These are phyloP conservation scores for Drosophila oshimai DNA, from an alignment of 1,140 invertebrate species.

Conservation along the genomic window DNA sequence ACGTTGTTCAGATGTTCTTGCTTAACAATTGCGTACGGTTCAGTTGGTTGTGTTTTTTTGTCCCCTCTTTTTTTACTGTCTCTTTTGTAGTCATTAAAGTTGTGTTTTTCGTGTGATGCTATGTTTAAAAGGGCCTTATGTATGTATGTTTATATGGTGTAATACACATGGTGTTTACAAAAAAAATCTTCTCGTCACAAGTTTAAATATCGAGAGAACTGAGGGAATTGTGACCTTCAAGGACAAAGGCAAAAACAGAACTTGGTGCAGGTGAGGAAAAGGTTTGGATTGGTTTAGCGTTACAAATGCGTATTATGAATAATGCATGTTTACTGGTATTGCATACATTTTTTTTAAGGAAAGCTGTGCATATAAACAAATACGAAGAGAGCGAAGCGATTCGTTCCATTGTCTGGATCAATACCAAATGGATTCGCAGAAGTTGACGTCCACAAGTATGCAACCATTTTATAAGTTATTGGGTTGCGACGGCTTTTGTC, in stretches of 20 bases:
- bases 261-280: background rate
- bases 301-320: constrained; percentile 18
- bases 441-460: constrained; percentile 17
- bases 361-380: constrained; percentile 2
- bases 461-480: constrained; percentile 27
- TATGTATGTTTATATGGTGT: too few species aligned
- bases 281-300: background rate
- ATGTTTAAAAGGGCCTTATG: constrained; percentile 4
- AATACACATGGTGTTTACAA: background rate
- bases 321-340: constrained; percentile 22
- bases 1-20: background rate
- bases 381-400: background rate
- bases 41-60: constrained; percentile 4
- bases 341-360: constrained; percentile 5
- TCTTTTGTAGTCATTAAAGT: constrained; percentile 34
- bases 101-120: constrained; percentile 20
- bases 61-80: constrained; percentile 6
- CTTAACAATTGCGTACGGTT: constrained; percentile 24
- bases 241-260: background rate
- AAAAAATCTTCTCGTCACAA: background rate
- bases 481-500: background rate
- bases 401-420: background rate
- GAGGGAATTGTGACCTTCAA: constrained; percentile 2
- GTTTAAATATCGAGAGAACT: background rate
- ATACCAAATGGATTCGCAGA: background rate